Evolutionary conservation across 2,888 invertebrate species (phyloP), one percentile per base, ranked within the genome.

Genomic region (Drosophila putrida): DNA sequence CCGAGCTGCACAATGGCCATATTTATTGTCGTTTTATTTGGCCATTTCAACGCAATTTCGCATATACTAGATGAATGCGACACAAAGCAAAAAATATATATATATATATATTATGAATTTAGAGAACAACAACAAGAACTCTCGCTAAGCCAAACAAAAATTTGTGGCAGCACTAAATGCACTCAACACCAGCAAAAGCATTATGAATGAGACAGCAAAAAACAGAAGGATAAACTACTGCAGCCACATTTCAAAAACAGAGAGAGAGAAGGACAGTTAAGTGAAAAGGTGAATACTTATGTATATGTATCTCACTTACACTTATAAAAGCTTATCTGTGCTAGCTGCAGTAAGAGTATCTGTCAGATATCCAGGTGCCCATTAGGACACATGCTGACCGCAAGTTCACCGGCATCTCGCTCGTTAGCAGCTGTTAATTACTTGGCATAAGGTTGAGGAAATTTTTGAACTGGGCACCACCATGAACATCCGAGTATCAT

Each of bases 11-110:
- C 83, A 88, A 85, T 80, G 76, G 76, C 59, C 71, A 80, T 82
- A 85, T 86, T 87, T 84, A 89, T 84, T 51, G 72, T 77, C 74
- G 64, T 84, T 81, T 89, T 85, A 88, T 88, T 80, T 75, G 68
- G 70, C 71, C 73, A 85, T 80, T 88, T 80, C 55, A 80, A 75
- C 60, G 77, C 80, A 77, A 85, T 82, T 77, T 71, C 70, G 66
- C 64, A 71, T 59, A 46, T 36, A 31, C 39, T 59, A 53, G 41
- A 13, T 8, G 25, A 44, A 38, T 44, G 36, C 46, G 3, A 31
- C 25, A 36, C 2, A 60, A 15, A 31, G 28, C n/a, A 41, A 11
- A 44, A 47, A 57, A 9, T 46, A 6, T 49, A 38, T 31, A 28
- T 28, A 11, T 41, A n/a, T 62, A 35, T 44, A 35, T 66, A 72